These are phyloP conservation scores for Lepidocyrtoides sp. DNA, from an alignment of 2,888 invertebrate species.

Conservation along the genomic window DNA sequence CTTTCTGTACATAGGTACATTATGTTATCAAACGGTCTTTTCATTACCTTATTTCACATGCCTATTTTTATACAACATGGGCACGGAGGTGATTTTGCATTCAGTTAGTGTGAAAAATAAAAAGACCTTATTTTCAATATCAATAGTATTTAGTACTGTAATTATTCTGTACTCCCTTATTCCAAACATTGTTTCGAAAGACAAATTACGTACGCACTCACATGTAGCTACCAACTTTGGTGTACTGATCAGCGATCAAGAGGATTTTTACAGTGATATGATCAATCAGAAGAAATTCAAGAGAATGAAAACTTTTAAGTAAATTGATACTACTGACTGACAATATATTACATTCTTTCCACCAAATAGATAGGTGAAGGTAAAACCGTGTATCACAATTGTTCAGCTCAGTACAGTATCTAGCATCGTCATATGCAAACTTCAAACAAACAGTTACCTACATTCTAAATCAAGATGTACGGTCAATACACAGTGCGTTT, in stretches of 20 bases:
- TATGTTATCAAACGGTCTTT: not conserved
- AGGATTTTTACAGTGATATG: too few species aligned
- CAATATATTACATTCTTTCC: not conserved
- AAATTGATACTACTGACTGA: not conserved
- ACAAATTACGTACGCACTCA: not conserved
- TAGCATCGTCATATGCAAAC: not conserved
- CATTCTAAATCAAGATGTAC: not conserved
- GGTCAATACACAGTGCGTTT: not conserved
- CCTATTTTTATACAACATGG: too few species aligned
- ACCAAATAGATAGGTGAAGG: constrained; percentile 22
- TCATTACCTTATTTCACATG: constrained; percentile 21
- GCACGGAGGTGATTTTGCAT: not conserved
- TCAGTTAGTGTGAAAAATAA: not conserved
- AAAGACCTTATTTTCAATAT: constrained; percentile 1
- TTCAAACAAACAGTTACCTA: constrained; percentile 2
- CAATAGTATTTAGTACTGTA: not conserved
- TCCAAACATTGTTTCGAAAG: not conserved
- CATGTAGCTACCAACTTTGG: not conserved
- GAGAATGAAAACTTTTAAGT: not conserved
- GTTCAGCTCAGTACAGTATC: not conserved
- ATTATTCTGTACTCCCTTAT: not conserved
- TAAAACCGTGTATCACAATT: not conserved
- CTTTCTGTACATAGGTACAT: too few species aligned
- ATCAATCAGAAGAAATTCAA: too few species aligned
- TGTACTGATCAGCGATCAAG: not conserved